Base-by-base conservation (phyloP, 2,797 vertebrate genomes). In the Anableps anableps region DNA sequence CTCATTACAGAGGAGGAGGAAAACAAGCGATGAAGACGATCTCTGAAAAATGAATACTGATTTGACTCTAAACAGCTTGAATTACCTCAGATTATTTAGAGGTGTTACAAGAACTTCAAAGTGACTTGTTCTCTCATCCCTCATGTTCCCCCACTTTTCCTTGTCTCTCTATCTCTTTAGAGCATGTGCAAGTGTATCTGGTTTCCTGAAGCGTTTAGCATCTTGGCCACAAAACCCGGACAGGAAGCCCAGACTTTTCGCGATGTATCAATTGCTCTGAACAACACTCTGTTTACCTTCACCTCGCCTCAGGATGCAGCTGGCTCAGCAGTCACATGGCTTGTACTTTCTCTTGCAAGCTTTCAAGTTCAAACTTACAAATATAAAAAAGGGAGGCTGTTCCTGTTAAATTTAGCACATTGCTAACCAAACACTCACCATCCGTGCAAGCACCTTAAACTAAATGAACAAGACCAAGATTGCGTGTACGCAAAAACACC, bases 211-310 rank as follows among this genome's bases (percentile, higher is more conserved):
- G 92, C 91, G 89, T 95, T 96, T 96, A 94, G 93, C 96, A 96
- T 96, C 93, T 94, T 95, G 83, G 45, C 96, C 96, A 94, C 93
- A 94, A 93, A 89, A 90, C 95, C 96, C 95, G 85, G 95, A 93
- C 93, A 95, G 96, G 96, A 96, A 96, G 95, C 95, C 95, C 96
- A 96, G 96, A 97, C 96, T 94, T 92, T 95, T 93, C 95, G 89
- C 85, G 92, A 90, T 95, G 88, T 95, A 93, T 95, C 88, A 94
- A 90, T 95, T 96, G 95, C 96, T 95, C 88, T 55, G 94, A 93
- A 93, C 93, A 95, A 92, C 93, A 90, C 90, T 89, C 86, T 76
- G 76, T 85, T 85, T 88, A 84, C 93, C 91, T 92, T 92, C 87
- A 89, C 86, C 89, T 91, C 85, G 80, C 85, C 77, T 81, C 80